Evolutionary conservation across 2,113 vertebrate species (phyloP).

Genomic region (Microcebus tavaratra): DNA sequence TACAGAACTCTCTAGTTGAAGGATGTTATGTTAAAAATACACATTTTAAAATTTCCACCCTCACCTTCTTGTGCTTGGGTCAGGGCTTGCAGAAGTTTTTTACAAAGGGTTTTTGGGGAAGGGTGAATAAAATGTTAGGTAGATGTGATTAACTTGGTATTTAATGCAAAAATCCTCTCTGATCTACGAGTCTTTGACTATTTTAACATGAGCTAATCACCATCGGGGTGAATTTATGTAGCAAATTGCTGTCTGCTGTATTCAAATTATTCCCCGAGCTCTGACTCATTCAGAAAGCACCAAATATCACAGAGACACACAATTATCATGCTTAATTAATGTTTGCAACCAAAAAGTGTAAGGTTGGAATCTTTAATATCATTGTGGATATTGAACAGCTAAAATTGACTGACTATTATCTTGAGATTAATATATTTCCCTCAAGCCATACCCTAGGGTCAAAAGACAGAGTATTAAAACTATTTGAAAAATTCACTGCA

Average conservation of each 20-base stretch:
- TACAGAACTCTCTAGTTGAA: not conserved
- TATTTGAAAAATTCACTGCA: slow-evolving; percentile 74
- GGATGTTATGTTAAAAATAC: not conserved
- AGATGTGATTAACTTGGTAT: slow-evolving; percentile 66
- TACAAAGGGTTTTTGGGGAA: not conserved
- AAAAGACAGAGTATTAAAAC: slow-evolving; percentile 74
- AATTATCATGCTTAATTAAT: slow-evolving; percentile 80
- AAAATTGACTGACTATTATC: slow-evolving; percentile 76
- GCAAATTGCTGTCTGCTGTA: slow-evolving; percentile 66
- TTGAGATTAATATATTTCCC: slow-evolving; percentile 78
- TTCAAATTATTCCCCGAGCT: slow-evolving; percentile 72
- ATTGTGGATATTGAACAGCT: slow-evolving; percentile 68
- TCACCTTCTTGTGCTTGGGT: not conserved
- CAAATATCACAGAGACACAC: slow-evolving; percentile 74
- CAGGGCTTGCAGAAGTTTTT: slow-evolving; percentile 25
- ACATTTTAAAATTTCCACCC: not conserved
- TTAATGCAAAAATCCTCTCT: slow-evolving; percentile 51
- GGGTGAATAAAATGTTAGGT: slow-evolving; percentile 49
- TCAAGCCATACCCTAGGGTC: slow-evolving; percentile 67
- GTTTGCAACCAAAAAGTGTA: slow-evolving; percentile 75
- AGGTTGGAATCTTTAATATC: slow-evolving; percentile 75
- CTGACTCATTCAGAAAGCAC: slow-evolving; percentile 67
- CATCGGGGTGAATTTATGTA: slow-evolving; percentile 71
- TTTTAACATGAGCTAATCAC: slow-evolving; percentile 70
- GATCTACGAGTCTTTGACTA: slow-evolving; percentile 57